phyloP scores from a whole-genome alignment of 2,113 vertebrate species.

The Litocranius walleri region DNA sequence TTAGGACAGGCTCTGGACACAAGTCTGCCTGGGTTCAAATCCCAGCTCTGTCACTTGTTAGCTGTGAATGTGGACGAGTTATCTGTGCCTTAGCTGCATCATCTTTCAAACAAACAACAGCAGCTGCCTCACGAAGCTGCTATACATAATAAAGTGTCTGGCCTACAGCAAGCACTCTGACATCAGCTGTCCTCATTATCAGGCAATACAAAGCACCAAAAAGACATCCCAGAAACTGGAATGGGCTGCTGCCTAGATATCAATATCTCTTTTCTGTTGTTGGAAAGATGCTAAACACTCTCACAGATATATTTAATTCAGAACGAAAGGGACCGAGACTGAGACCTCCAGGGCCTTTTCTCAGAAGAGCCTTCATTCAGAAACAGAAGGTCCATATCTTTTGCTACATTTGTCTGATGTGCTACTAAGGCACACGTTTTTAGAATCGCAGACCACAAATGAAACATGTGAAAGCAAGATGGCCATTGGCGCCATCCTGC shows the following conservation, averaged over 20 bases:
- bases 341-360: background rate
- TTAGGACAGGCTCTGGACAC: background rate
- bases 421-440: fast-evolving
- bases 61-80: background rate
- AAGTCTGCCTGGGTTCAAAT: background rate
- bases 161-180: background rate
- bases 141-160: background rate
- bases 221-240: background rate
- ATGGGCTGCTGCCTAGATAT: too few species aligned
- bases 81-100: background rate
- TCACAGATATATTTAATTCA: background rate
- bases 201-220: background rate
- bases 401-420: background rate
- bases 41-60: background rate
- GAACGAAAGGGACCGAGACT: background rate
- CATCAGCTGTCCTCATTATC: too few species aligned
- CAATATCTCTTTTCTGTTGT: background rate
- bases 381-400: background rate
- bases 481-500: background rate
- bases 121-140: background rate
- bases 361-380: background rate
- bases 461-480: background rate
- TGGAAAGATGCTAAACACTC: background rate
- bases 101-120: background rate
- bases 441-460: background rate